A percentile compares a stretch with the other conserved stretches of the same genome.
phyloP scores from a whole-genome alignment of 1,140 invertebrate species.

The Reticulitermes speratus region DNA sequence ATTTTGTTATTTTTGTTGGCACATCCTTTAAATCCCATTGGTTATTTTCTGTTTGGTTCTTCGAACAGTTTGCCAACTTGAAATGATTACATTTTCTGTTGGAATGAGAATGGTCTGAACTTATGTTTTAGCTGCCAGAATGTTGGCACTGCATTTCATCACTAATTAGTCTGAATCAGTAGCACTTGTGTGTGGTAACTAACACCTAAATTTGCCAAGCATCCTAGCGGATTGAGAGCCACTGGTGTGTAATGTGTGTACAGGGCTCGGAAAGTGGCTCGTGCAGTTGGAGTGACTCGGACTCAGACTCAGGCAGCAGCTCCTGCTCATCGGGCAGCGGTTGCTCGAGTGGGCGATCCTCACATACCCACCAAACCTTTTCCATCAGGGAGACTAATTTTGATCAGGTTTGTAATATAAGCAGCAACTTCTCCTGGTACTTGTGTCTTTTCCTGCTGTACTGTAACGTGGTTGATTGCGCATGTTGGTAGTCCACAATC shows the following conservation, averaged over 20 bases:
- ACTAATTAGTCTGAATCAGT: not conserved
- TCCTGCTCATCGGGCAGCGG: slow-evolving; percentile 47
- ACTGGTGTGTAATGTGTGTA: slow-evolving; percentile 48
- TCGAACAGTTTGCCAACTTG: too few relatives aligned
- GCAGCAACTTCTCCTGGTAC: slow-evolving; percentile 1
- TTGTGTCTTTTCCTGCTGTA: not conserved
- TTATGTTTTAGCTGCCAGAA: not conserved
- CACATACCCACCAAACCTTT: slow-evolving; percentile 54
- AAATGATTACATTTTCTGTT: too few relatives aligned
- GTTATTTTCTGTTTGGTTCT: too few relatives aligned
- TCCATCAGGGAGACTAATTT: slow-evolving; percentile 49
- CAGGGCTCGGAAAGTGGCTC: slow-evolving; percentile 51
- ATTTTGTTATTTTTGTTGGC: too few relatives aligned
- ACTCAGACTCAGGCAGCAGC: slow-evolving; percentile 52
- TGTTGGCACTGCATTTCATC: not conserved
- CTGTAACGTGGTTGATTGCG: not conserved
- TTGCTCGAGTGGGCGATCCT: slow-evolving; percentile 41
- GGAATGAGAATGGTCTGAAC: not conserved
- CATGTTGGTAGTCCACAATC: not conserved
- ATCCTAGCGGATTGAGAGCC: slow-evolving; percentile 44
- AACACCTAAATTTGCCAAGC: slow-evolving; percentile 42
- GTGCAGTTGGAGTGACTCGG: slow-evolving; percentile 51
- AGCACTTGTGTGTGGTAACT: slow-evolving; percentile 8
- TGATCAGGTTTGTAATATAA: slow-evolving; percentile 17
- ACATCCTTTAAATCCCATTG: too few relatives aligned